Evolutionary conservation across 2,113 vertebrate genomes (phyloP).

Genomic region (Oreotrochilus melanogaster): DNA sequence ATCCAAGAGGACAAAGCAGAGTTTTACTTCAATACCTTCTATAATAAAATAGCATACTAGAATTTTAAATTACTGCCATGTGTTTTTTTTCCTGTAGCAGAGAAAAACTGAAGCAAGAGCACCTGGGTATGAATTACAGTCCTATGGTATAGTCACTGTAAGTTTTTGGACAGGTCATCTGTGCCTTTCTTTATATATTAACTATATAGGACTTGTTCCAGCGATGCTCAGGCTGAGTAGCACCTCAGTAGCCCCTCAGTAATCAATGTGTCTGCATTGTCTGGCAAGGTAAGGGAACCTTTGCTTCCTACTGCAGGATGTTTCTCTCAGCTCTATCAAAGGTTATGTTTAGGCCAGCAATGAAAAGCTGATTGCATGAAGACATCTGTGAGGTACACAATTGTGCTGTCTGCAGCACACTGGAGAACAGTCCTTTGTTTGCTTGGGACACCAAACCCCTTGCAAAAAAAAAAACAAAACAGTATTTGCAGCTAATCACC

Average conservation of each 20-base stretch:
- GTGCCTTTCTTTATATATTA: not conserved
- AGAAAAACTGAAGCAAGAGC: not conserved
- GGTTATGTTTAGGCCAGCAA: not conserved
- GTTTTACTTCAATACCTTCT: too few species aligned
- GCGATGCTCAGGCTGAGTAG: not conserved
- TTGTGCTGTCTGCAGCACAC: not conserved
- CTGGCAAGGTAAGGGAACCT: not conserved
- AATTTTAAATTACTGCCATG: too few species aligned
- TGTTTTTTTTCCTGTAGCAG: not conserved
- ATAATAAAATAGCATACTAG: too few species aligned
- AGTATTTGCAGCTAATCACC: slow-evolving; percentile 66
- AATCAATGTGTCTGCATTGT: not conserved
- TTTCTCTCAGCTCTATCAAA: not conserved
- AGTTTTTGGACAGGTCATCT: not conserved
- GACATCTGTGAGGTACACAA: slow-evolving; percentile 19
- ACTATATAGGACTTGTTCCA: not conserved
- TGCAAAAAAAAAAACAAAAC: not conserved
- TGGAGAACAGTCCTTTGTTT: not conserved
- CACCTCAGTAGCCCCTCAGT: not conserved
- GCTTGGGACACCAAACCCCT: slow-evolving; percentile 18
- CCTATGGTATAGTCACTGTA: not conserved
- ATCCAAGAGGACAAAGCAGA: too few species aligned
- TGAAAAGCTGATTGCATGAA: not conserved
- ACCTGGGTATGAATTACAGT: not conserved
- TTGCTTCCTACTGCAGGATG: not conserved